Base-by-base conservation (phyloP, 2,113 vertebrate species). In the Cyanocitta stelleri region DNA sequence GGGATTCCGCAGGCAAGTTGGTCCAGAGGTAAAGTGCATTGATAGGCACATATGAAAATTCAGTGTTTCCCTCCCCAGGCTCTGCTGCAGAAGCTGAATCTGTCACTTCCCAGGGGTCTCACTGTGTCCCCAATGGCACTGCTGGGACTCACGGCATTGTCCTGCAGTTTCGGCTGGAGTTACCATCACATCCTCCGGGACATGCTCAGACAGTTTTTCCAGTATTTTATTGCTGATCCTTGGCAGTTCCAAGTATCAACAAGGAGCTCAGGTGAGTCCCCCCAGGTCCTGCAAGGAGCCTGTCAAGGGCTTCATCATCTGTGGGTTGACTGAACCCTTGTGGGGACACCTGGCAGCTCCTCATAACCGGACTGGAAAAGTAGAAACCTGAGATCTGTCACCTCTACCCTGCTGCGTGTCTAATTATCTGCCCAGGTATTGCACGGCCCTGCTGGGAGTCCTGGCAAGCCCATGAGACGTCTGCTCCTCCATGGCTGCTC, bases 111-210 rank as follows among this genome's bases (percentile, higher is more conserved):
- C 30, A 30, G 24, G 44, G 3, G 21, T 46, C 48, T 48, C 3
- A 0, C 0, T 39, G 46, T 35, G 22, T 12, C 48, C 48, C 51
- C 18, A 13, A 0, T 1, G 7, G 41, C 56, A n/a, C 37, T 64
- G 41, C 18, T 66, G 66, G 77, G 11, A 67, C 18, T 33, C 23
- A 3, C 5, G 7, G 30, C 23, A 10, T 9, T 20, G 27, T 23
- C 61, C 9, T 77, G 48, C 14, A 19, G 7, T 11, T 85, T 44
- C 27, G 14, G 22, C n/a, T 88, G 66, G 24, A 75, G 33, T 64
- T 30, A 18, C 19, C 32, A n/a, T 13, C 69, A 29, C 49, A 37
- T 10, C 12, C 32, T 23, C 29, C 44, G 55, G 43, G 13, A 79
- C 82, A 66, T 6, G 9, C 55, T 77, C 27, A 13, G 22, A 43